Conservation (phyloP, 2,888 invertebrate species). For the Spisula solida region DNA sequence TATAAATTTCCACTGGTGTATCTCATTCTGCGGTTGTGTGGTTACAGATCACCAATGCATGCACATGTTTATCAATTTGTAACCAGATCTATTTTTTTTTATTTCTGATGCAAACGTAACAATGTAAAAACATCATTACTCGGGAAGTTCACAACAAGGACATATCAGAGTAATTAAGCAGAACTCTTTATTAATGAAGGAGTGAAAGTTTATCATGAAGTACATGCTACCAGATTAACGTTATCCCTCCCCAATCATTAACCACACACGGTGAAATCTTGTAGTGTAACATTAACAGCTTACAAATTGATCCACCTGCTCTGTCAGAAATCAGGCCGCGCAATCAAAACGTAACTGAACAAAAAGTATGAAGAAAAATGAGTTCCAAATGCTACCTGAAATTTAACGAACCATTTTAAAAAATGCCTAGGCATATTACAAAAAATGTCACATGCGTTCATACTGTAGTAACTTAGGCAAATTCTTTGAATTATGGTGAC, state of each 20-base stretch:
- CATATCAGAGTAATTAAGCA: not conserved
- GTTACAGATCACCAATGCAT: too few species aligned
- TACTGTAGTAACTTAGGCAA: too few species aligned
- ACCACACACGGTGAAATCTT: not conserved
- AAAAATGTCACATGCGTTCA: too few species aligned
- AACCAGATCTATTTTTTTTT: too few species aligned
- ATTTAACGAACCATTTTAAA: too few species aligned
- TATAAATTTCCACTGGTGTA: too few species aligned
- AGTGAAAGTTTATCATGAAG: constrained; percentile 8
- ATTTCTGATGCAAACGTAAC: not conserved
- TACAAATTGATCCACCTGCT: constrained; percentile 2
- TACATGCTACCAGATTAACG: not conserved
- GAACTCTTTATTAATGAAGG: constrained; percentile 14
- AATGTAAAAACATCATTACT: not conserved
- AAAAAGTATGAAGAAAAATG: too few species aligned
- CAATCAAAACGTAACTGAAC: not conserved
- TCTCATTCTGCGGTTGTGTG: too few species aligned
- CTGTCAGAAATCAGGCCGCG: not conserved
- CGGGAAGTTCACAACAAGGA: not conserved
- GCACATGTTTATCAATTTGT: too few species aligned
- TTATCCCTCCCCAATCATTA: not conserved
- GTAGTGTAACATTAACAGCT: not conserved
- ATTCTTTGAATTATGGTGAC: too few species aligned
- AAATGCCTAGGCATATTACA: too few species aligned
- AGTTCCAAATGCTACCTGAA: too few species aligned